Percentiles rank a stretch among this genome's conserved stretches.
Evolutionary conservation across 2,113 vertebrate genomes (phyloP).

Genomic region (Aptenodytes forsteri): DNA sequence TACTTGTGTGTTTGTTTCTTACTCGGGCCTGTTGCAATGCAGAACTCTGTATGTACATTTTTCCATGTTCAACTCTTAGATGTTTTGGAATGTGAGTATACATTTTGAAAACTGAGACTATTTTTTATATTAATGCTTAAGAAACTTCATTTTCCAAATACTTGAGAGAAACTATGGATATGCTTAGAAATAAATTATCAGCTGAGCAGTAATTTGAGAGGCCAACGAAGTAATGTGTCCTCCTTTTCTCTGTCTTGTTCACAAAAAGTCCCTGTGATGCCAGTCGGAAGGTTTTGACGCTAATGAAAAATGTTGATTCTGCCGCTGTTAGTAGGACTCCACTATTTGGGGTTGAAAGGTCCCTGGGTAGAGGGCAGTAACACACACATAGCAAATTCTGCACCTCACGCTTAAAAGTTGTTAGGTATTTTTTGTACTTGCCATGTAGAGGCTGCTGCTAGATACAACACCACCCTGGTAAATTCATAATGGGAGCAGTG

Average conservation of each 20-base stretch:
- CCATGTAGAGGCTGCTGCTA: neutral
- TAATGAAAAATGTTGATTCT: neutral
- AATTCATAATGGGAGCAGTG: neutral
- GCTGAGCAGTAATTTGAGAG: neutral
- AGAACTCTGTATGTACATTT: neutral
- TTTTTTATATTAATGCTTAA: neutral
- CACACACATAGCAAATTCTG: slow-evolving; percentile 17
- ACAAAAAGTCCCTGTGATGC: neutral
- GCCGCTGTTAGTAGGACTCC: neutral
- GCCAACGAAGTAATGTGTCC: neutral
- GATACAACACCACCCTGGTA: neutral
- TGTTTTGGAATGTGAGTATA: neutral
- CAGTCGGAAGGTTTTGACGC: neutral
- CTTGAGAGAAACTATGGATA: neutral
- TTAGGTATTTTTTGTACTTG: neutral
- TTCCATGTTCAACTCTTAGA: neutral
- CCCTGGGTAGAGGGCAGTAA: neutral
- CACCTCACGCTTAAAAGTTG: neutral
- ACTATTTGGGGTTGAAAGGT: neutral
- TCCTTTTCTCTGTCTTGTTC: neutral
- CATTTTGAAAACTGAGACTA: neutral
- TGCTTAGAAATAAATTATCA: neutral
- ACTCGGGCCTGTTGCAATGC: neutral
- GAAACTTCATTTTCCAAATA: neutral
- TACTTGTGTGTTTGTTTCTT: neutral